Percentiles rank a stretch among this genome's conserved stretches.
Conservation (phyloP, 1,140 invertebrate genomes). For the Nasonia giraulti region DNA sequence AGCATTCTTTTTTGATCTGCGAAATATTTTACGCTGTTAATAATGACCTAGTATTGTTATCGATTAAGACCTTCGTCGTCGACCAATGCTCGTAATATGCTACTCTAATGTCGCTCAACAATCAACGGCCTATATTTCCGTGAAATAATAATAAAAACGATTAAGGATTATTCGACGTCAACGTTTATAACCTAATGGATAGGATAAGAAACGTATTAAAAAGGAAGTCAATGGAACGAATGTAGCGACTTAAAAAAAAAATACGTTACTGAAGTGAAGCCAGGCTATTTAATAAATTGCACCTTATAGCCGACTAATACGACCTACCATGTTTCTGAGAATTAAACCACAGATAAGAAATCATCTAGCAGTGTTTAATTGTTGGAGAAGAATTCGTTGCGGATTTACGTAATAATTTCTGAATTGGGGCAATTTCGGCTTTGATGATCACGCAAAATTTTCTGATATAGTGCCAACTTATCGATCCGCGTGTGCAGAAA, state of each 20-base stretch:
- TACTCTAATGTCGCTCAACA: background rate
- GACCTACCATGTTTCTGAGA: too few relatives aligned
- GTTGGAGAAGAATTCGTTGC: background rate
- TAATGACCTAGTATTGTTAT: too few relatives aligned
- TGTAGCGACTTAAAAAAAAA: too few relatives aligned
- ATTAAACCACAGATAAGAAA: background rate
- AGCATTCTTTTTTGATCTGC: too few relatives aligned
- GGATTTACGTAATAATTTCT: background rate
- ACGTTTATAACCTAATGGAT: background rate
- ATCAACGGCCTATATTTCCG: background rate
- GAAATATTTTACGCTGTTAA: too few relatives aligned
- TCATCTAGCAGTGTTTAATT: background rate
- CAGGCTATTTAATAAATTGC: too few relatives aligned
- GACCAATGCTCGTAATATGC: background rate
- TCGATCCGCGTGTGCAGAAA: conserved; percentile 27
- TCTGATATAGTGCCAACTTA: conserved; percentile 36
- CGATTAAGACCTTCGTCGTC: too few relatives aligned
- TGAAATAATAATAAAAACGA: background rate
- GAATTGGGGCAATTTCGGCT: background rate
- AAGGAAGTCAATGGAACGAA: background rate
- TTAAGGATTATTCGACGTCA: background rate
- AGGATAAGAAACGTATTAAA: background rate
- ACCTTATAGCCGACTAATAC: too few relatives aligned
- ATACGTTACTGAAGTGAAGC: too few relatives aligned
- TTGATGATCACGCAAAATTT: conserved; percentile 18